Conservation (phyloP, 2,888 invertebrate genomes). For the Drosophila prolongata region DNA sequence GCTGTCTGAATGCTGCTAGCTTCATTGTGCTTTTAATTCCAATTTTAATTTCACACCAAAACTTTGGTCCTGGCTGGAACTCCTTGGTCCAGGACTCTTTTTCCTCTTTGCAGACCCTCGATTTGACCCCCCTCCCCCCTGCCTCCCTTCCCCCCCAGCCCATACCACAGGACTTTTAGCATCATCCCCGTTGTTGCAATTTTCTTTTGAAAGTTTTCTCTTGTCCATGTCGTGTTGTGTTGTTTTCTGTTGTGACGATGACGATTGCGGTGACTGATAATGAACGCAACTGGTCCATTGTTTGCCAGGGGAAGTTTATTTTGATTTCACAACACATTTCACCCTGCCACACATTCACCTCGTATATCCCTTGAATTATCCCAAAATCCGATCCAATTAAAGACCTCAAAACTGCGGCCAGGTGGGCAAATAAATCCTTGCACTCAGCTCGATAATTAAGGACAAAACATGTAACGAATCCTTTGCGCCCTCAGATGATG, state of each 20-base stretch:
- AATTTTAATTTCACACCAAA: constrained; percentile 70
- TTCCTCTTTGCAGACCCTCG: neutral
- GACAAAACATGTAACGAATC: constrained; percentile 15
- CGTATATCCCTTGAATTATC: neutral
- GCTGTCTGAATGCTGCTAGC: constrained; percentile 7
- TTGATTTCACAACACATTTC: constrained; percentile 8
- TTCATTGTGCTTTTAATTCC: constrained; percentile 66
- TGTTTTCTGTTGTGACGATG: constrained; percentile 46
- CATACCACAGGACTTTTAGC: too few relatives aligned
- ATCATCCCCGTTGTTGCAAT: constrained; percentile 21
- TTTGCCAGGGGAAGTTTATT: constrained; percentile 53
- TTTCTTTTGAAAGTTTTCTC: constrained; percentile 55
- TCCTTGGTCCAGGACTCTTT: constrained; percentile 8
- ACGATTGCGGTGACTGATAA: constrained; percentile 64
- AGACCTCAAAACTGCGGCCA: constrained; percentile 23
- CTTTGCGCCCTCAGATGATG: neutral
- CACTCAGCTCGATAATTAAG: constrained; percentile 20
- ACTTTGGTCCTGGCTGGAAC: constrained; percentile 43
- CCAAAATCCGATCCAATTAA: constrained; percentile 14
- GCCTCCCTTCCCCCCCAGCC: constrained; percentile 1
- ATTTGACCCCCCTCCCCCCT: neutral
- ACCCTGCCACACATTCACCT: constrained; percentile 4
- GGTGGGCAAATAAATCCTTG: constrained; percentile 11
- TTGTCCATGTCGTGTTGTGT: constrained; percentile 45
- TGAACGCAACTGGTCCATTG: constrained; percentile 57